Conservation (phyloP, 1,140 invertebrate genomes). For the Leptinotarsa lineolata region DNA sequence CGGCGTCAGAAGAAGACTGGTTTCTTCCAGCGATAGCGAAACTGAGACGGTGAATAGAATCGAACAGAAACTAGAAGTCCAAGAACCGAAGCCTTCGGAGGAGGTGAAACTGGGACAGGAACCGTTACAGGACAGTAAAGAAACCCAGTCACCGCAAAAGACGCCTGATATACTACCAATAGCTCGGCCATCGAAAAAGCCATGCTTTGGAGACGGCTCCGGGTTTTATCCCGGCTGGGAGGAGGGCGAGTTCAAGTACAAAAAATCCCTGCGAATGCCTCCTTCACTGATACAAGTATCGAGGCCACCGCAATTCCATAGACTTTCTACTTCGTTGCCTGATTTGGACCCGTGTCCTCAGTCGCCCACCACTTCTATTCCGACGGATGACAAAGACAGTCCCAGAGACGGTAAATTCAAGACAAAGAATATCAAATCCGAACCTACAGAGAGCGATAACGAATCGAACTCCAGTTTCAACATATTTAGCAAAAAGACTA, state of each 20-base stretch:
- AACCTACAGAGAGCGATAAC: slow-evolving; percentile 65
- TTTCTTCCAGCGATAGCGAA: slow-evolving; percentile 34
- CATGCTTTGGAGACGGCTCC: slow-evolving; percentile 72
- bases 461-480: slow-evolving; percentile 70
- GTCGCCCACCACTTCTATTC: slow-evolving; percentile 67
- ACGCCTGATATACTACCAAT: slow-evolving; percentile 29
- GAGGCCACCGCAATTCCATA: slow-evolving; percentile 61
- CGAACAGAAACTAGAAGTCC: background rate
- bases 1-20: slow-evolving; percentile 32
- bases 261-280: slow-evolving; percentile 79
- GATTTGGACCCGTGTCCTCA: slow-evolving; percentile 71
- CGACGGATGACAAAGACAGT: slow-evolving; percentile 55
- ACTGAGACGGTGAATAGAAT: background rate
- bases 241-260: slow-evolving; percentile 79
- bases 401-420: slow-evolving; percentile 34
- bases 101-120: slow-evolving; percentile 39
- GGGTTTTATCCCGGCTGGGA: slow-evolving; percentile 78
- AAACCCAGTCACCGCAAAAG: slow-evolving; percentile 24
- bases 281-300: slow-evolving; percentile 76
- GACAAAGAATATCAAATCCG: slow-evolving; percentile 53
- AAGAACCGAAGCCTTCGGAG: background rate
- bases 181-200: slow-evolving; percentile 59
- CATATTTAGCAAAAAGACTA: slow-evolving; percentile 60
- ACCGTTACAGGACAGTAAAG: slow-evolving; percentile 9
- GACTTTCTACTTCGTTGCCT: slow-evolving; percentile 73